Conservation (phyloP, 1,140 invertebrate genomes). For the Maconellicoccus hirsutus region DNA sequence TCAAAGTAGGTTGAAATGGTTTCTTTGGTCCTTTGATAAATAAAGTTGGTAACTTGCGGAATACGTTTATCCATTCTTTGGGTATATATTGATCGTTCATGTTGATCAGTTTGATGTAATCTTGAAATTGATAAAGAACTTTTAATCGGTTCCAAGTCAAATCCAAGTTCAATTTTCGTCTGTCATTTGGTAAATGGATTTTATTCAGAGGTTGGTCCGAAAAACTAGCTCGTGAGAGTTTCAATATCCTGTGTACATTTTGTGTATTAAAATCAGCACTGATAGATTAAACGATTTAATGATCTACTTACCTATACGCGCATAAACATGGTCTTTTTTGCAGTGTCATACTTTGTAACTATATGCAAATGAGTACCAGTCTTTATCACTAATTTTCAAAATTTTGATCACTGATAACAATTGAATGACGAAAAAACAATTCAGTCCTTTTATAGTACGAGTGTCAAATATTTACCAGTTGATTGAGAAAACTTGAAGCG, state of each 20-base stretch:
- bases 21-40: not conserved
- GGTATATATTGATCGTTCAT: not conserved
- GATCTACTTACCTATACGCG: not conserved
- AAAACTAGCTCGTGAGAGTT: not conserved
- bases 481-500: too few species aligned
- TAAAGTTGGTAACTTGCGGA: conserved; percentile 3
- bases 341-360: not conserved
- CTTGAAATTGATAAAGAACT: not conserved
- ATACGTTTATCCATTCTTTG: not conserved
- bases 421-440: too few species aligned
- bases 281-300: not conserved
- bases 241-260: not conserved
- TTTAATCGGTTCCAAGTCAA: not conserved
- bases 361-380: not conserved
- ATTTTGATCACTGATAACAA: not conserved
- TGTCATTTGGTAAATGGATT: not conserved
- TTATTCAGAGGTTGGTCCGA: conserved; percentile 1
- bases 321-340: not conserved
- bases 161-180: not conserved
- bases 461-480: too few species aligned
- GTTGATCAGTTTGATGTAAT: not conserved
- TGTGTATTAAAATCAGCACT: not conserved
- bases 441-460: too few species aligned
- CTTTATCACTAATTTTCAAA: not conserved
- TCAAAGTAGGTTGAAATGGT: not conserved